Evolutionary conservation across 2,113 vertebrate species (phyloP), one percentile per base, ranked within the genome.

Genomic region (Alethe castanea): DNA sequence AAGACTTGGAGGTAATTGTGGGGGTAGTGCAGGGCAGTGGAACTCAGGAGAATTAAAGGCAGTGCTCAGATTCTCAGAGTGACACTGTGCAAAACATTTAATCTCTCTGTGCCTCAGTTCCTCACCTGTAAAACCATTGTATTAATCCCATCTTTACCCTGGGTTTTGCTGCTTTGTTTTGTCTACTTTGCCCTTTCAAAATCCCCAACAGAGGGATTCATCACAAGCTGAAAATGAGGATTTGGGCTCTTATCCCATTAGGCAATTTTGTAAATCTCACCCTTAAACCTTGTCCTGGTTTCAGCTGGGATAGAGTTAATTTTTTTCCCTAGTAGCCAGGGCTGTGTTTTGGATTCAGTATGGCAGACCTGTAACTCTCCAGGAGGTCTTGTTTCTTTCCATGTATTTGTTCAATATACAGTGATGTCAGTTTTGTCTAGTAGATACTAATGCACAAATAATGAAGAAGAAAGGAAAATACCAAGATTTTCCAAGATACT

Each of bases 1-100:
- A 61, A 64, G 26, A 38, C 52, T 18, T 47, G 44, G 45, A 26
- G 33, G 12, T 64, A 8, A 4, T 38, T 24, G 33, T 60, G n/a
- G 1, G 8, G 47, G 20, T 44, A 54, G 25, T 40, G 40, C 1
- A 0, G 40, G 42, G 29, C 1, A 0, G 5, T 29, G 11, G 23
- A 81, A 25, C n/a, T 60, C 40, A 8, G 56, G 42, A 62, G 25
- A 79, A 42, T n/a, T 66, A 24, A 73, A 28, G 48, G 90, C 62
- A 60, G 5, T 25, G 35, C 42, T 80, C 44, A 19, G 12, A 53
- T 71, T 85, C 31, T 11, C 50, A 7, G 42, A 65, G 40, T 42
- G 36, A 65, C 2, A 1, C 62, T 69, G 16, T 59, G 33, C n/a
- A 81, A 53, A 77, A 64, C 1, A 23, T 86, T 71, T 86, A n/a